Conservation (phyloP, 2,113 vertebrate genomes). For the Colius striatus region DNA sequence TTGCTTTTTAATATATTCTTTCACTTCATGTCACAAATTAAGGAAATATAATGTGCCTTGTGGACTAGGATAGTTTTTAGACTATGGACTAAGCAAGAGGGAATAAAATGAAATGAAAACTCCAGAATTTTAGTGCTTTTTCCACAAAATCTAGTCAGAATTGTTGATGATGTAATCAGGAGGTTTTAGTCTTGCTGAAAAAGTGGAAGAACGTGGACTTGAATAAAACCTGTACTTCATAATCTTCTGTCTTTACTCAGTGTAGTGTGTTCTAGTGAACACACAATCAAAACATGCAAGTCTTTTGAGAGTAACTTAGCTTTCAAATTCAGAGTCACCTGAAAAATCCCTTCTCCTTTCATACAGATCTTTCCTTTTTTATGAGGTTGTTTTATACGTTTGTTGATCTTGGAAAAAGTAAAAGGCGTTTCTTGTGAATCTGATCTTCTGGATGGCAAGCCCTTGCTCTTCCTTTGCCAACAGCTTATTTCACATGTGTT, state of each 20-base stretch:
- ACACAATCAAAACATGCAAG: neutral
- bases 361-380: neutral
- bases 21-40: neutral
- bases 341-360: conserved; percentile 22
- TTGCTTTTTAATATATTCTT: neutral
- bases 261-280: neutral
- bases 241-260: neutral
- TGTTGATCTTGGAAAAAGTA: conserved; percentile 59
- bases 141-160: neutral
- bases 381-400: neutral
- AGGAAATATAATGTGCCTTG: neutral
- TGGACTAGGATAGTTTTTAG: neutral
- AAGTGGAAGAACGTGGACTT: neutral
- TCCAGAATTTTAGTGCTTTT: neutral
- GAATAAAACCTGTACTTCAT: neutral
- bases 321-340: conserved; percentile 11
- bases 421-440: conserved; percentile 60
- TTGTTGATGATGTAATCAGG: neutral
- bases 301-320: neutral
- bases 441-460: conserved; percentile 68
- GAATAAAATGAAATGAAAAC: neutral
- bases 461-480: conserved; percentile 54
- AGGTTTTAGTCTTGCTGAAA: conserved; percentile 1
- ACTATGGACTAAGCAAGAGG: neutral
- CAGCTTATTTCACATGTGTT: conserved; percentile 62